phyloP scores from a whole-genome alignment of 1,140 invertebrate genomes.

The Bradysia coprophila region DNA sequence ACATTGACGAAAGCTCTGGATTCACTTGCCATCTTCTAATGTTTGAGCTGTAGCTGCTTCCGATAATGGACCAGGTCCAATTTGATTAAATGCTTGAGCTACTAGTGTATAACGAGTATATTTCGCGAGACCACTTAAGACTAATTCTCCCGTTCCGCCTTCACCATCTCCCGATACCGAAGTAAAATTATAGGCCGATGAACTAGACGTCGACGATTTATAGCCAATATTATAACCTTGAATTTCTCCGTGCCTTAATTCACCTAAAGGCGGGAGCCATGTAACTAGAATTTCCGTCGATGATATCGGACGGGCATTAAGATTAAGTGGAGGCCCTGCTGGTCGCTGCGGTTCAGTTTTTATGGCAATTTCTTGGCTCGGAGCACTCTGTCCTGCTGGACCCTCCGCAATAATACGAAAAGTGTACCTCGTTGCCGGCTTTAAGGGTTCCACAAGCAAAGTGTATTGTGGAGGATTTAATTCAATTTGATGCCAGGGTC shows the following conservation, averaged over 20 bases:
- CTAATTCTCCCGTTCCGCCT: slow-evolving; percentile 40
- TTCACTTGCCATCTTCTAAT: slow-evolving; percentile 64
- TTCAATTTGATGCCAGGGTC: slow-evolving; percentile 46
- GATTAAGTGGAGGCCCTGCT: slow-evolving; percentile 49
- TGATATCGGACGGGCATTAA: slow-evolving; percentile 47
- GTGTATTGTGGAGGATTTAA: slow-evolving; percentile 39
- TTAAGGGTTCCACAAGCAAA: slow-evolving; percentile 45
- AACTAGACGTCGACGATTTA: slow-evolving; percentile 18
- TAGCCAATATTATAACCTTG: slow-evolving; percentile 47
- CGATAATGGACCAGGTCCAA: slow-evolving; percentile 61
- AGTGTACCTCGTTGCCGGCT: slow-evolving; percentile 57
- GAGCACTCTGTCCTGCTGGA: slow-evolving; percentile 47
- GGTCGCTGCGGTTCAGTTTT: slow-evolving; percentile 61
- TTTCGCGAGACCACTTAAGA: slow-evolving; percentile 45
- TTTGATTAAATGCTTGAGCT: slow-evolving; percentile 71
- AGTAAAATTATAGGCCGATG: slow-evolving; percentile 39
- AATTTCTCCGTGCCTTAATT: slow-evolving; percentile 51
- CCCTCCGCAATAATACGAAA: slow-evolving; percentile 60
- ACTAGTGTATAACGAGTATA: slow-evolving; percentile 64
- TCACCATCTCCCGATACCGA: slow-evolving; percentile 47
- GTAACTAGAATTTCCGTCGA: slow-evolving; percentile 58
- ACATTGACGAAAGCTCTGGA: no score
- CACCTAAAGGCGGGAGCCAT: slow-evolving; percentile 49
- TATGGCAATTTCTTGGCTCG: slow-evolving; percentile 45
- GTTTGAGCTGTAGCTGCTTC: slow-evolving; percentile 55